phyloP scores from a whole-genome alignment of 2,113 vertebrate genomes.

The Enhydra lutris region DNA sequence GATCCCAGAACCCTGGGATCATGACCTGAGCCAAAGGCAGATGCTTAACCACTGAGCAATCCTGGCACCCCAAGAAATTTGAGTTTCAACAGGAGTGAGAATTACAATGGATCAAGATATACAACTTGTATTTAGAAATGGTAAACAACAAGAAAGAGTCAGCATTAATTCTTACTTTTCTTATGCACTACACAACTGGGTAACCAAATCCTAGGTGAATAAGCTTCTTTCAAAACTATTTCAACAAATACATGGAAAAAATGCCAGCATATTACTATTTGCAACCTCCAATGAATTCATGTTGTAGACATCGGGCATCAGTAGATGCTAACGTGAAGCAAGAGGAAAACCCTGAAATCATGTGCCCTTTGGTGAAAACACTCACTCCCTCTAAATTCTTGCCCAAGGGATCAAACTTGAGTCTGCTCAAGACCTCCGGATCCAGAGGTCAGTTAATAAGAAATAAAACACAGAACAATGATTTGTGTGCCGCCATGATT shows the following conservation, averaged over 20 bases:
- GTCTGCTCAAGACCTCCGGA: background rate
- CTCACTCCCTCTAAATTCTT: background rate
- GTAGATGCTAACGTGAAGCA: background rate
- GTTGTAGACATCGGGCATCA: background rate
- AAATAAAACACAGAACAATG: background rate
- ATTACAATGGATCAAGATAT: background rate
- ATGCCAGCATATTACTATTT: background rate
- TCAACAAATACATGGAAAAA: background rate
- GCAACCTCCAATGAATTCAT: background rate
- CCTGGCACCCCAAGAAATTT: background rate
- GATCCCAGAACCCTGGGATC: too few relatives aligned
- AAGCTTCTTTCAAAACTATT: background rate
- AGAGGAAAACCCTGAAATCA: background rate
- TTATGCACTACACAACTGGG: background rate
- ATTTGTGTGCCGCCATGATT: fast-evolving
- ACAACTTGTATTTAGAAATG: background rate
- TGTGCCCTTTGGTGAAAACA: background rate
- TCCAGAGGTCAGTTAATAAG: background rate
- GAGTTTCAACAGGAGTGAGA: background rate
- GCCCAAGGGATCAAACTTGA: background rate
- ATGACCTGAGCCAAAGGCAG: too few relatives aligned
- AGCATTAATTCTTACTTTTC: background rate
- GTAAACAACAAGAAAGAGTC: background rate
- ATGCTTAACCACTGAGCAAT: too few relatives aligned
- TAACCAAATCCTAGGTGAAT: background rate